phyloP scores from a whole-genome alignment of 1,140 invertebrate species.

The Trichomalopsis sarcophagae region DNA sequence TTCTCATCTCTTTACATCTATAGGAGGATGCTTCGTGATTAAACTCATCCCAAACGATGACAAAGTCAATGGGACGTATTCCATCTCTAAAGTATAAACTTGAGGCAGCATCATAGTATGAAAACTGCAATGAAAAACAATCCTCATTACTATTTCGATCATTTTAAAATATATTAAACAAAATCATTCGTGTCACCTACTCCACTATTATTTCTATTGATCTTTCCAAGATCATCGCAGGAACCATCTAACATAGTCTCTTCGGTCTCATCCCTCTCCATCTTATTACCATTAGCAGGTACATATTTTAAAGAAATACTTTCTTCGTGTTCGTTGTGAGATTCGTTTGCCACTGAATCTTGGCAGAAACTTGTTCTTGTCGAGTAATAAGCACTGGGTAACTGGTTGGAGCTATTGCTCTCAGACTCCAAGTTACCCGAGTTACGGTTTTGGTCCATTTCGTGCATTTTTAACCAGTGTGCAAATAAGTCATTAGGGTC shows the following conservation, averaged over 20 bases:
- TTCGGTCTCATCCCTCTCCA: constrained; percentile 54
- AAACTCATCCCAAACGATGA: constrained; percentile 82
- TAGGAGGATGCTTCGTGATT: constrained; percentile 62
- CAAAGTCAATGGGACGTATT: constrained; percentile 84
- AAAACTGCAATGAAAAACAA: constrained; percentile 19
- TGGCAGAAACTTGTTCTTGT: constrained; percentile 38
- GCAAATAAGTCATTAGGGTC: not conserved
- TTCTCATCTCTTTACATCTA: constrained; percentile 58
- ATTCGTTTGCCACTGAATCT: not conserved
- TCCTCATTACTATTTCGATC: not conserved
- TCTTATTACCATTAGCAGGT: not conserved
- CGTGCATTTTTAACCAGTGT: constrained; percentile 35
- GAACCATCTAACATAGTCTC: constrained; percentile 59
- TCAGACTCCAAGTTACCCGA: constrained; percentile 19
- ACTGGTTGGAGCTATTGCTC: constrained; percentile 28
- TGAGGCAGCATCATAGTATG: constrained; percentile 45
- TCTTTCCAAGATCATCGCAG: constrained; percentile 57
- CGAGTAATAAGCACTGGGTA: constrained; percentile 46
- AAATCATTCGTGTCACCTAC: constrained; percentile 8
- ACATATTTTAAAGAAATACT: constrained; percentile 22
- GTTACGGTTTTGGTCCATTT: not conserved
- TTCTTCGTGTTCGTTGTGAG: constrained; percentile 15
- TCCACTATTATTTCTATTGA: constrained; percentile 22
- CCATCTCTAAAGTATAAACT: constrained; percentile 81
- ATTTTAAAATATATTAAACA: not conserved